Percentiles rank a stretch among this genome's conserved stretches.
Conservation (phyloP, 2,888 invertebrate genomes). For the Drosophila bunnanda region DNA sequence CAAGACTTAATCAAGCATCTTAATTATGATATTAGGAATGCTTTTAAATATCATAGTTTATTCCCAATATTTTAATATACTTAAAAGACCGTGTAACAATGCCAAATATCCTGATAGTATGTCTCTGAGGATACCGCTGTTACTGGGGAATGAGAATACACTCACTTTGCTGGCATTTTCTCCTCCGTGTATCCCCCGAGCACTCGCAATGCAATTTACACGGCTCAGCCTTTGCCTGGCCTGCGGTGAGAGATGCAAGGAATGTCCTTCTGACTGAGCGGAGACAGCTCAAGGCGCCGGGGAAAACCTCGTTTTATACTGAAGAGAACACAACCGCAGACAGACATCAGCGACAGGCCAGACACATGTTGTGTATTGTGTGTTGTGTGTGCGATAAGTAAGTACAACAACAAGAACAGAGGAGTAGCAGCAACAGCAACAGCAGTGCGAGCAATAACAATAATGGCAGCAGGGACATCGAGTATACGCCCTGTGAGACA, state of each 20-base stretch:
- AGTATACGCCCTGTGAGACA: slow-evolving; percentile 42
- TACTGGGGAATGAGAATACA: neutral
- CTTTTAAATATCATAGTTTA: neutral
- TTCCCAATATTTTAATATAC: neutral
- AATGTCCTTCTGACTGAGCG: slow-evolving; percentile 23
- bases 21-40: neutral
- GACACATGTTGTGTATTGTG: slow-evolving; percentile 59
- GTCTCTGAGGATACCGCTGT: neutral
- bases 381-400: slow-evolving; percentile 54
- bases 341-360: slow-evolving; percentile 26
- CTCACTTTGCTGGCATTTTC: slow-evolving; percentile 6
- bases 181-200: neutral
- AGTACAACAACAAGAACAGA: slow-evolving; percentile 45
- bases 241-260: slow-evolving; percentile 24
- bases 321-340: slow-evolving; percentile 22
- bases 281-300: slow-evolving; percentile 37
- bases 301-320: slow-evolving; percentile 15
- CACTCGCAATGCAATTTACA: slow-evolving; percentile 61
- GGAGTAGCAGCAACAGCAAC: neutral
- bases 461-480: slow-evolving; percentile 54
- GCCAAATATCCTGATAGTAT: neutral
- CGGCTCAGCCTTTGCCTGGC: slow-evolving; percentile 50
- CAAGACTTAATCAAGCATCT: neutral
- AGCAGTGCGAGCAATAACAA: slow-evolving; percentile 57
- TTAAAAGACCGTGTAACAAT: neutral